Evolutionary conservation across 1,140 invertebrate genomes (phyloP), one percentile per base, ranked within the genome.

Genomic region (Musca domestica): DNA sequence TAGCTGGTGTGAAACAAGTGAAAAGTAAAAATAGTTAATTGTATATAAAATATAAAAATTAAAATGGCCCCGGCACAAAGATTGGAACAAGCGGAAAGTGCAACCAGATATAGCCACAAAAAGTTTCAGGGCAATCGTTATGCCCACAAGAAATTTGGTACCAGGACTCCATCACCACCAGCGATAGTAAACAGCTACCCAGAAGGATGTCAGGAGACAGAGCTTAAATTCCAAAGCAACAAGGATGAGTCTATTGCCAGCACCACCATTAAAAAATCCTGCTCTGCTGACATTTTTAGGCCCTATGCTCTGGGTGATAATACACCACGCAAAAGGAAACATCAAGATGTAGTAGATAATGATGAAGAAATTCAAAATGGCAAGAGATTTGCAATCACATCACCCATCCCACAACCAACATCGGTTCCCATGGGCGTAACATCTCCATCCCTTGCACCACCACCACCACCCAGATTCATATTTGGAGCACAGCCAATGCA

Each of bases 91-190:
- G 9, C 23, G 1, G 22, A 56, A 56, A 27, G 15, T n/a, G 15
- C 1, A 3, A 6, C 6, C 2, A 56, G 25, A 19, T 56, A 56
- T 27, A 27, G 23, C 0, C 52, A 56, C 52, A 41, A 41, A 27
- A 56, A 56, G 23, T 56, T 56, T 7, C 52, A 56, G 27, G 52
- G 52, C n/a, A 56, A 56, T n/a, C 52, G 52, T 14, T 56, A 56
- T 56, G 52, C 52, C 15, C 52, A 56, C 3, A 56, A 56, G n/a
- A 56, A 56, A 22, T 56, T 56, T 56, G 52, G 52, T 1, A 56
- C 52, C 15, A 1, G 52, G 14, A 23, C 17, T 6, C 15, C 7
- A 2, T 6, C 51, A 54, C 7, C 17, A 54, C 10, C 51, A 23
- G 1, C 17, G 49, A 19, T 7, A 51, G 17, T 19, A 6, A 2